These are phyloP conservation scores for Mastacembelus armatus DNA, from an alignment of 2,797 vertebrate genomes.

Conservation along the genomic window DNA sequence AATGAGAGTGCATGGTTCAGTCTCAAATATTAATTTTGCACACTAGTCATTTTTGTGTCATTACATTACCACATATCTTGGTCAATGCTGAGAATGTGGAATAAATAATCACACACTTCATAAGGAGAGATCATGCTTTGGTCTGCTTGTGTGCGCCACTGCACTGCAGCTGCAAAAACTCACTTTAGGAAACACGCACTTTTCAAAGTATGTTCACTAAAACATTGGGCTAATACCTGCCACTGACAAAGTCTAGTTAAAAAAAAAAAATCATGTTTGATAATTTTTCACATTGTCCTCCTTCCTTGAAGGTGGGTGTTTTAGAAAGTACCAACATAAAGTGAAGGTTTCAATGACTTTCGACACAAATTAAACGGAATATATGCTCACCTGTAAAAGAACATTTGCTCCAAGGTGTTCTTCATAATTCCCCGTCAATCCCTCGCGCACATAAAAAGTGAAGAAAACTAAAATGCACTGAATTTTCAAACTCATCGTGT, in stretches of 20 bases:
- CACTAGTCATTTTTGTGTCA: slow-evolving; percentile 80
- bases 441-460: slow-evolving; percentile 54
- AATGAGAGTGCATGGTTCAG: slow-evolving; percentile 43
- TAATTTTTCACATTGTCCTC: neutral
- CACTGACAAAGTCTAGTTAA: too few species aligned
- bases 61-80: slow-evolving; percentile 79
- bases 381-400: slow-evolving; percentile 70
- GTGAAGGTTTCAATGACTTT: neutral
- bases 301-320: too few species aligned
- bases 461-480: slow-evolving; percentile 66
- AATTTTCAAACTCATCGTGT: slow-evolving; percentile 56
- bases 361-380: neutral
- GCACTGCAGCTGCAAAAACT: too few species aligned
- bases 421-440: slow-evolving; percentile 61
- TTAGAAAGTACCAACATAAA: too few species aligned
- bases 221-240: neutral
- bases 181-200: neutral
- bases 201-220: neutral
- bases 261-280: too few species aligned
- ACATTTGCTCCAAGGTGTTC: slow-evolving; percentile 49
- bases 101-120: slow-evolving; percentile 54
- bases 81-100: slow-evolving; percentile 53
- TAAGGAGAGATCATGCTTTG: neutral
- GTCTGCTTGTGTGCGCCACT: neutral
- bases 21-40: slow-evolving; percentile 70